A percentile compares a stretch with the other conserved stretches of the same genome.
These are phyloP conservation scores for Belgica antarctica DNA, from an alignment of 2,888 invertebrate species.

Conservation along the genomic window DNA sequence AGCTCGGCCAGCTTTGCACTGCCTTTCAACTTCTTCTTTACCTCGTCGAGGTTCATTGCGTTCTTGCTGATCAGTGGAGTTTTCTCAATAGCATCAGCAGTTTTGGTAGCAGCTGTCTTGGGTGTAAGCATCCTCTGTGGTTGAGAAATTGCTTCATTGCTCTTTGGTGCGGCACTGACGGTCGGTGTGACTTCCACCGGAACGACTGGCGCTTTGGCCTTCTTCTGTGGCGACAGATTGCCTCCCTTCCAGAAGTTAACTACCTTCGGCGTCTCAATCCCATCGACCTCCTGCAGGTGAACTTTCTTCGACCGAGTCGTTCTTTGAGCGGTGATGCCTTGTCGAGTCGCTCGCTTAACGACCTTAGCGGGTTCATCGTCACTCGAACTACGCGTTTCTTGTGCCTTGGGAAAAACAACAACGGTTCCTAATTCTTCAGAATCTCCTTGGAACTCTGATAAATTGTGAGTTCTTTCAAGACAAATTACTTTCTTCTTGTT, in stretches of 20 bases:
- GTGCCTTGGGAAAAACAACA: conserved; percentile 36
- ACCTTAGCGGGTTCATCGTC: conserved; percentile 14
- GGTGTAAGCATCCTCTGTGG: too few species aligned
- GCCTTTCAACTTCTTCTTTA: conserved; percentile 65
- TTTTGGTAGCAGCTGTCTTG: conserved; percentile 33
- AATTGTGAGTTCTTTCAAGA: conserved; percentile 49
- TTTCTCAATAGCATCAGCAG: conserved; percentile 54
- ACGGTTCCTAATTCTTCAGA: not conserved
- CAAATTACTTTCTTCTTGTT: conserved; percentile 59
- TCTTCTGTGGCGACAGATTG: conserved; percentile 53
- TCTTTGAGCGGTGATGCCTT: conserved; percentile 48
- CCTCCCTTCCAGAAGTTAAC: conserved; percentile 54
- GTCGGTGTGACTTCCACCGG: too few species aligned
- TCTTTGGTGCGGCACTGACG: too few species aligned
- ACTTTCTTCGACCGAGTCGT: conserved; percentile 43
- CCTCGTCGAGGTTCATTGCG: conserved; percentile 67
- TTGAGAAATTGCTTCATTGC: not conserved
- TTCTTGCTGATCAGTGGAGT: conserved; percentile 54
- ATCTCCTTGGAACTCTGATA: not conserved
- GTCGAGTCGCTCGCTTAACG: conserved; percentile 44
- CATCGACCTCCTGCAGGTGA: conserved; percentile 48
- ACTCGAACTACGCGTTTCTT: conserved; percentile 1
- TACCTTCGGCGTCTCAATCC: conserved; percentile 43
- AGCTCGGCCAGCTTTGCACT: conserved; percentile 70
- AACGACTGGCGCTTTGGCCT: conserved; percentile 40